These are phyloP conservation scores for Pteria penguin DNA, from an alignment of 2,888 invertebrate genomes.

Conservation along the genomic window DNA sequence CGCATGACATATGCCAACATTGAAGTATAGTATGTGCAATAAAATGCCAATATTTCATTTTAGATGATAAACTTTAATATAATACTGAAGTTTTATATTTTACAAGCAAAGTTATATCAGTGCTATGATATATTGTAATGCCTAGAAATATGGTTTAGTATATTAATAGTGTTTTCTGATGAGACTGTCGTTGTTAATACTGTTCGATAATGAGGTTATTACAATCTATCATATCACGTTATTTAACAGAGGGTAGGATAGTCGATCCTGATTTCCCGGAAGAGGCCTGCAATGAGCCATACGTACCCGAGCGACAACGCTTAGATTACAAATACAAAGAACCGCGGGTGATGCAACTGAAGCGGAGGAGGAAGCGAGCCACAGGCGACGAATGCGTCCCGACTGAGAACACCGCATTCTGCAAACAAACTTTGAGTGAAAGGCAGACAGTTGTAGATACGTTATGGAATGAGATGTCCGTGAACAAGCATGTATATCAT, in stretches of 20 bases:
- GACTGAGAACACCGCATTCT: constrained; percentile 52
- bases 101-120: too few species aligned
- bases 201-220: too few species aligned
- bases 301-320: constrained; percentile 56
- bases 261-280: constrained; percentile 61
- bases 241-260: constrained; percentile 58
- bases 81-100: too few species aligned
- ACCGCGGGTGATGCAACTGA: constrained; percentile 46
- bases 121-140: too few species aligned
- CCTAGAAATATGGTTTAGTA: too few species aligned
- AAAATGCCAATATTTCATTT: too few species aligned
- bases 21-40: too few species aligned
- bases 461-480: constrained; percentile 51
- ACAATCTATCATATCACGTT: too few species aligned
- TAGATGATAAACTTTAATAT: too few species aligned
- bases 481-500: constrained; percentile 52
- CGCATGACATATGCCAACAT: too few species aligned
- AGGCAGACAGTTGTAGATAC: constrained; percentile 41
- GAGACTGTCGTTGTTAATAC: too few species aligned
- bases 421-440: constrained; percentile 45
- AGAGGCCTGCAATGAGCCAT: constrained; percentile 58
- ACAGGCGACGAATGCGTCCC: constrained; percentile 53
- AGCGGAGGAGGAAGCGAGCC: constrained; percentile 36
- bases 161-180: too few species aligned
- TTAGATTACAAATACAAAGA: constrained; percentile 49